phyloP scores from a whole-genome alignment of 2,888 invertebrate species.

The Temnothorax rugatulus region DNA sequence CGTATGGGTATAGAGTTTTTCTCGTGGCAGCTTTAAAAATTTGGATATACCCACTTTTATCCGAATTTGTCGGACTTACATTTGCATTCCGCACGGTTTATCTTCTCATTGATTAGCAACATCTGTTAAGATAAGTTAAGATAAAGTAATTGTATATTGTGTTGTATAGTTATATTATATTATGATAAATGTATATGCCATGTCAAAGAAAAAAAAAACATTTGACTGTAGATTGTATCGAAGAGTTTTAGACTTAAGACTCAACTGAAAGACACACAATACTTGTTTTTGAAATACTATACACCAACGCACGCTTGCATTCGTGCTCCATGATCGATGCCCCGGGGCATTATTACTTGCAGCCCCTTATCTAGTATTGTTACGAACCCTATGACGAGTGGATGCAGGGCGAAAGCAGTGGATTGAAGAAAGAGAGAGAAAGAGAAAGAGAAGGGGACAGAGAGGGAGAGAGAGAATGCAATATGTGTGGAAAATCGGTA shows the following conservation, averaged over 20 bases:
- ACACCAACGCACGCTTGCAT: conserved; percentile 18
- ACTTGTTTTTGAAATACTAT: conserved; percentile 62
- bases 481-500: conserved; percentile 72
- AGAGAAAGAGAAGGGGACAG: conserved; percentile 13
- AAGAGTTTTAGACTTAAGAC: neutral
- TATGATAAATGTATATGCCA: neutral
- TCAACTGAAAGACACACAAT: neutral
- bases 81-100: neutral
- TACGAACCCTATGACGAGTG: conserved; percentile 71
- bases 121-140: neutral
- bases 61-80: neutral
- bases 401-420: conserved; percentile 17
- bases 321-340: conserved; percentile 81
- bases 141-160: neutral
- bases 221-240: neutral
- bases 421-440: conserved; percentile 21
- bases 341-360: conserved; percentile 83
- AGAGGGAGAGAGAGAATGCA: conserved; percentile 18
- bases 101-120: neutral
- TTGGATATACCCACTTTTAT: conserved; percentile 18
- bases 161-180: neutral
- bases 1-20: conserved; percentile 39
- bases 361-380: conserved; percentile 80
- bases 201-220: neutral
- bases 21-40: conserved; percentile 44